Base-by-base conservation (phyloP, 2,888 invertebrate genomes). In the Athalia circularis region DNA sequence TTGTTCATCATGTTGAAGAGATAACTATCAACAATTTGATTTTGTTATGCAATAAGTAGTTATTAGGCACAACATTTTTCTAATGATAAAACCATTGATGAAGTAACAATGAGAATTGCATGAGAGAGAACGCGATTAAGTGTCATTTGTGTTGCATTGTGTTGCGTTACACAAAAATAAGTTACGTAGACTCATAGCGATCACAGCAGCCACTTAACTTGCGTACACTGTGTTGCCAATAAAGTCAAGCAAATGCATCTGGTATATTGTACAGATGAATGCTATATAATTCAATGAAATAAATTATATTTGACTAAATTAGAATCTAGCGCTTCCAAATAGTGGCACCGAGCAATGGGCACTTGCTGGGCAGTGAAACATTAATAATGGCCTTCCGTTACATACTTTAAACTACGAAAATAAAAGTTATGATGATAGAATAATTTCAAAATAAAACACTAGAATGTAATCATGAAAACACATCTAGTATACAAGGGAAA, bases 371-470 rank as follows among this genome's bases (percentile, higher is more conserved):
- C 84, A 83, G 84, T 84, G 83, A 85, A 86, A 84, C 82, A 81
- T 84, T 80, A 83, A 81, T 84, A 85, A 88, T 85, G 87, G 87
- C 86, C 86, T 87, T 88, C 86, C 82, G 82, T 85, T 84, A 84
- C 65, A 67, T 15, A 67, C 65, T 64, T 77, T 45, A 65, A 67
- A 57, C 48, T 43, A 76, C 50, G 50, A n/a, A 75, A 78, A 45
- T 62, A 29, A 6, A 75, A 80, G 62, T 80, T 84, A 80, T 65
- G 79, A 76, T 81, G 82, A 62, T 61, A 61, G 70, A n/a, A 70
- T 72, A 72, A 47, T 72, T 50, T 68, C 54, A 54, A 68, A 68
- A 54, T 3, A 11, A 72, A 45, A 72, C 15, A 72, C 47, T 59
- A 8, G 59, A 59, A 61, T 72, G 47, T 72, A 72, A 57, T 45